A percentile compares a stretch with the other conserved stretches of the same genome.
Conservation (phyloP, 2,888 invertebrate species). For the Norana najaformis region DNA sequence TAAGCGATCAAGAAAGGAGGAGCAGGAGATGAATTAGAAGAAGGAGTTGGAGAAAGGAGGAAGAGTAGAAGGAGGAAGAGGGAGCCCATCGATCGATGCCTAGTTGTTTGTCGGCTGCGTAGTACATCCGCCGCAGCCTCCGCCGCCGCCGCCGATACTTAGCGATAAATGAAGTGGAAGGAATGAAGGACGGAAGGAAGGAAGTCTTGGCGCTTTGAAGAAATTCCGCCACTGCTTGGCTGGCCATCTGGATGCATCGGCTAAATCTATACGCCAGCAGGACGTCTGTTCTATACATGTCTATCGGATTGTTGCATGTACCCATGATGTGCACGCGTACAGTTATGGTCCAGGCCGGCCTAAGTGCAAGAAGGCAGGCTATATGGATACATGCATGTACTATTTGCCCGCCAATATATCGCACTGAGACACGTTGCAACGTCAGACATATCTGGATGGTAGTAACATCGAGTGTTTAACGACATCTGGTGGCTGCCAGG, state of each 20-base stretch:
- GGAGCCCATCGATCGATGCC: no score
- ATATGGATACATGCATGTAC: background rate
- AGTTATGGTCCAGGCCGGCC: background rate
- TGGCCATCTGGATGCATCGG: background rate
- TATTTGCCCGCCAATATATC: background rate
- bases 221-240: background rate
- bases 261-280: background rate
- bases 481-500: background rate
- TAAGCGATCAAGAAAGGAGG: background rate
- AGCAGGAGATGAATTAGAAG: background rate
- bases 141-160: no score
- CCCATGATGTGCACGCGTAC: background rate
- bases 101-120: no score
- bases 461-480: background rate
- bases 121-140: no score
- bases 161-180: background rate
- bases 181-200: background rate
- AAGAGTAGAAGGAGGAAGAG: no score
- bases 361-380: background rate
- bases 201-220: background rate
- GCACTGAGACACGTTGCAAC: background rate
- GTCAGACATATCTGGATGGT: no score
- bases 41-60: background rate
- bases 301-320: background rate
- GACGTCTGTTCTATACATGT: background rate